Percentiles rank a stretch among this genome's conserved stretches.
Evolutionary conservation across 2,113 vertebrate genomes (phyloP).

Genomic region (Xenopus borealis): DNA sequence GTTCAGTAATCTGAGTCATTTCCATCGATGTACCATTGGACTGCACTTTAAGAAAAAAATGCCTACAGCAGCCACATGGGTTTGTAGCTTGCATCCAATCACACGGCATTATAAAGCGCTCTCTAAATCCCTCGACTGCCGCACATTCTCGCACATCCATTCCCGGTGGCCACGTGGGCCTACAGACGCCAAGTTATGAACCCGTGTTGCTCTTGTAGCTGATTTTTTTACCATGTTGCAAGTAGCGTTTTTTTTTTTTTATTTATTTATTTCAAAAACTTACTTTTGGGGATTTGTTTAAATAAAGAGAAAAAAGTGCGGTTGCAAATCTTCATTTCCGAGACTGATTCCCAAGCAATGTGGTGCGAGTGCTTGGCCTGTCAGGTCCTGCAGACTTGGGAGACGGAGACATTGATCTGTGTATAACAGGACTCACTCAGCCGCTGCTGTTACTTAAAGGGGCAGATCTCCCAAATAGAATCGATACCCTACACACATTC

Average conservation of each 20-base stretch:
- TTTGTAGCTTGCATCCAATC: not conserved
- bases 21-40: constrained; percentile 37
- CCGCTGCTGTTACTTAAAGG: not conserved
- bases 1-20: constrained; percentile 27
- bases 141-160: not conserved
- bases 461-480: not conserved
- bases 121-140: constrained; percentile 6
- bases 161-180: no score
- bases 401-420: not conserved
- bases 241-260: not conserved
- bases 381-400: constrained; percentile 34
- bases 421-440: not conserved
- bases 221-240: constrained; percentile 7
- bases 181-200: constrained; percentile 1
- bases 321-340: constrained; percentile 10
- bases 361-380: constrained; percentile 54
- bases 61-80: constrained; percentile 33
- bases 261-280: no score
- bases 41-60: constrained; percentile 27
- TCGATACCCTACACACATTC: no score
- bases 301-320: not conserved
- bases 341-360: constrained; percentile 23
- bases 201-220: constrained; percentile 30
- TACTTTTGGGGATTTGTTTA: not conserved
- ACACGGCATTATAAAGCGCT: not conserved